Evolutionary conservation across 1,140 invertebrate species (phyloP), one percentile per base, ranked within the genome.

Genomic region (Tetramorium simillimum): DNA sequence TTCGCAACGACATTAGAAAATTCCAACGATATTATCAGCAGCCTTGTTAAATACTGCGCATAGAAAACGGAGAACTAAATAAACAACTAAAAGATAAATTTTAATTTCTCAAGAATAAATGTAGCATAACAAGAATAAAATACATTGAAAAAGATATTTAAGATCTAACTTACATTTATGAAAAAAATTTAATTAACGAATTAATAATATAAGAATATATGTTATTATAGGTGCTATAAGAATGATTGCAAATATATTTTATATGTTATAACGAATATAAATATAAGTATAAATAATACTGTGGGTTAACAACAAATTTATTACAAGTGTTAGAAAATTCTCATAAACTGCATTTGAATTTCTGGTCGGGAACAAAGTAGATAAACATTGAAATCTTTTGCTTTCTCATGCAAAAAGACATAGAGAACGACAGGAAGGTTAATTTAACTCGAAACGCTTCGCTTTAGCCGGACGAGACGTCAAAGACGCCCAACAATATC

Each of bases 401-500:
- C n/a, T 51, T 60, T 73, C 21, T 43, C 65, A 7, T 43, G 18
- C 1, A 72, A 43, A 76, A 21, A 63, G 46, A 62, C 28, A 3
- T 56, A 43, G 70, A 81, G 18, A 76, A 85, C 10, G 9, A 40
- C 37, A 40, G 37, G 43, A 73, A 90, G 86, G 90, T 86, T 92
- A 91, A 92, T 93, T 92, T 87, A 75, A 87, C 69, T 21, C 76
- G 49, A 78, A 92, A 91, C 80, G 88, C 60, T 87, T 87, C 58
- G 78, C 85, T 89, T 88, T 91, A 90, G 78, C n/a, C 69, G 46
- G 63, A 73, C 65, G 85, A 92, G 84, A 88, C 92, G 92, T 93
- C 92, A 94, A 94, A 94, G 92, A 90, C 81, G 51, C 43, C 76
- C 87, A 89, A 93, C 92, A 73, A 92, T 90, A 89, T 91, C 85